Percentiles rank a stretch among this genome's conserved stretches.
phyloP scores from a whole-genome alignment of 2,888 invertebrate genomes.

The Amphipoea oculea region DNA sequence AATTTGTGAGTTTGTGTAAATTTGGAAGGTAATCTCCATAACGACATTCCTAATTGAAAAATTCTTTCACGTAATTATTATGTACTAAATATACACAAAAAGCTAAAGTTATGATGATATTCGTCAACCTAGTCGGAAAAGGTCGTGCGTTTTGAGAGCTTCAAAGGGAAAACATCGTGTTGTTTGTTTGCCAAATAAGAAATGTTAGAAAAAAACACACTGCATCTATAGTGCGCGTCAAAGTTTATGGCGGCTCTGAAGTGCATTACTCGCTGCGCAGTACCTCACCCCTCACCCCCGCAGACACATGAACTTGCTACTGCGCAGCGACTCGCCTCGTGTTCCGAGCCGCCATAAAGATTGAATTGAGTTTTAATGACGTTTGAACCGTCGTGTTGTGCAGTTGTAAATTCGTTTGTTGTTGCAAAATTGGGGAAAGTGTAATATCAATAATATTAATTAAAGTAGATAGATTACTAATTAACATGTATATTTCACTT shows the following conservation, averaged over 20 bases:
- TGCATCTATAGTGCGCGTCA: not conserved
- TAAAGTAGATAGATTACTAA: constrained; percentile 32
- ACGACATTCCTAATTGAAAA: not conserved
- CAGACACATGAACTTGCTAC: no score
- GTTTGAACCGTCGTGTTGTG: constrained; percentile 18
- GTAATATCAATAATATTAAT: constrained; percentile 49
- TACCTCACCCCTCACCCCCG: no score
- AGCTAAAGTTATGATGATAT: no score
- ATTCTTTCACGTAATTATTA: not conserved
- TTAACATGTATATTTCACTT: constrained; percentile 45
- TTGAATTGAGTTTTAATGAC: not conserved
- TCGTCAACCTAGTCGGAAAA: not conserved
- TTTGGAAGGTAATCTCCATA: not conserved
- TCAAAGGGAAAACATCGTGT: not conserved
- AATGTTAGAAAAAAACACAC: not conserved
- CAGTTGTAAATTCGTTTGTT: constrained; percentile 37
- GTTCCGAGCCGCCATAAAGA: not conserved
- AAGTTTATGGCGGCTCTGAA: not conserved
- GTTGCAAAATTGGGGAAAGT: constrained; percentile 47
- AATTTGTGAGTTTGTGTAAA: not conserved
- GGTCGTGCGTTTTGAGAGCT: not conserved
- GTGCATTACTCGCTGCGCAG: no score
- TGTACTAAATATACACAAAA: not conserved
- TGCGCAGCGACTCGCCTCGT: no score
- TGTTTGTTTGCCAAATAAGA: constrained; percentile 21